Percentiles rank a stretch among this genome's conserved stretches.
Evolutionary conservation across 2,888 invertebrate genomes (phyloP).

Genomic region (Rotaria macrura): DNA sequence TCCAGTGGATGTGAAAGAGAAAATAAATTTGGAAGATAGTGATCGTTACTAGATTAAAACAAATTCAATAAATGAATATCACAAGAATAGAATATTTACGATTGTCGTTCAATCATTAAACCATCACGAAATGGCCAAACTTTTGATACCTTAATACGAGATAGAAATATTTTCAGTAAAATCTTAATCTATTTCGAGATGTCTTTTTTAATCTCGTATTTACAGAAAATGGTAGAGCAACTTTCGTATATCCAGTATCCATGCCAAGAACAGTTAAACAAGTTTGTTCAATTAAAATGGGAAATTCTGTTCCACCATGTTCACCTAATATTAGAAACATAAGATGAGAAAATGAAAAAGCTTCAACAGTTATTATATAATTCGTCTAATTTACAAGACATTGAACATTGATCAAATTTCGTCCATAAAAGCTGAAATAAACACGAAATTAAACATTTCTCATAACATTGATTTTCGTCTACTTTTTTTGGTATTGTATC

Average conservation of each 20-base stretch:
- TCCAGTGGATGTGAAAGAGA: slow-evolving; percentile 9
- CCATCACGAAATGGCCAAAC: slow-evolving; percentile 10
- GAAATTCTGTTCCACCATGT: slow-evolving; percentile 18
- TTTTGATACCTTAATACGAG: background rate
- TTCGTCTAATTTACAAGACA: background rate
- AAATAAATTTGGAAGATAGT: slow-evolving; percentile 14
- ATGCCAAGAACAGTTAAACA: background rate
- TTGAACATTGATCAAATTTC: slow-evolving; percentile 9
- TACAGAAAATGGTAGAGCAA: background rate
- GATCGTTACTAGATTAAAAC: background rate
- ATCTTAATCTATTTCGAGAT: background rate
- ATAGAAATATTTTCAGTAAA: too few relatives aligned
- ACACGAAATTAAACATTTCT: background rate
- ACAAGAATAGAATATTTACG: background rate
- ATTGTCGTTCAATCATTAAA: background rate
- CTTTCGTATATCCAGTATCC: slow-evolving; percentile 10
- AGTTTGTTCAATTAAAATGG: background rate
- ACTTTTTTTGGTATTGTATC: slow-evolving; percentile 6
- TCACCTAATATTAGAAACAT: background rate
- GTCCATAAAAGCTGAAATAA: slow-evolving; percentile 18
- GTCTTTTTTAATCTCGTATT: background rate
- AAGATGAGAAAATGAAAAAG: background rate
- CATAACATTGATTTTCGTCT: background rate
- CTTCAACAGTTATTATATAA: background rate
- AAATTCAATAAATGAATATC: too few relatives aligned